Evolutionary conservation across 2,113 vertebrate genomes (phyloP).

Genomic region (Oostethus manadensis): DNA sequence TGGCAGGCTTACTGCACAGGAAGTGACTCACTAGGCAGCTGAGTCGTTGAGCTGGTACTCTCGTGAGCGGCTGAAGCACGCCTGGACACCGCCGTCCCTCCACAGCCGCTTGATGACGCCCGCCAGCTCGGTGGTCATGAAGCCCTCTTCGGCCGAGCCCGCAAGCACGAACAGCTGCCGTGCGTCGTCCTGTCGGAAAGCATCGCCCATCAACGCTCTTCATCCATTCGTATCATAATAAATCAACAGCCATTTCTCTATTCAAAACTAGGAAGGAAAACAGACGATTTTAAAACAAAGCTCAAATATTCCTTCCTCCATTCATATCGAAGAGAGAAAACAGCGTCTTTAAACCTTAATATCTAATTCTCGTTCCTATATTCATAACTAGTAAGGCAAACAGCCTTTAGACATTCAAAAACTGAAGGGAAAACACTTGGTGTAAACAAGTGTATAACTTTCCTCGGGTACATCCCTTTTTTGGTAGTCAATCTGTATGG

Average conservation of each 20-base stretch:
- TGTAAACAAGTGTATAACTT: no score
- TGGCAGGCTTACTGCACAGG: slow-evolving; percentile 3
- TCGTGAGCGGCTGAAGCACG: slow-evolving; percentile 93
- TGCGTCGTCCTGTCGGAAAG: slow-evolving; percentile 83
- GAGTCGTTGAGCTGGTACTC: slow-evolving; percentile 99
- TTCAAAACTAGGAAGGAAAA: no score
- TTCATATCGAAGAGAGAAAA: no score
- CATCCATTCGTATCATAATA: neutral
- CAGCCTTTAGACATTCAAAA: no score
- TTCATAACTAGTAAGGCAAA: neutral
- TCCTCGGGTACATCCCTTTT: no score
- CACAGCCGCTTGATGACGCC: slow-evolving; percentile 95
- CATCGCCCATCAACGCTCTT: neutral
- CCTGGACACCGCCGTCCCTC: slow-evolving; percentile 92
- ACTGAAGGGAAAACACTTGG: no score
- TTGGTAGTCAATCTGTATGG: no score
- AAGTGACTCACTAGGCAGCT: slow-evolving; percentile 89
- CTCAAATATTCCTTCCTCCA: no score
- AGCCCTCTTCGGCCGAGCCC: slow-evolving; percentile 94
- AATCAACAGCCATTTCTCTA: no score
- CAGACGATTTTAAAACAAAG: no score
- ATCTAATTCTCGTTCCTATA: no score
- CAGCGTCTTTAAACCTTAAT: no score
- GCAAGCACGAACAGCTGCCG: slow-evolving; percentile 94
- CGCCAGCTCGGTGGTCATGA: slow-evolving; percentile 94